Evolutionary conservation across 2,113 vertebrate genomes (phyloP), one percentile per base, ranked within the genome.

Genomic region (Acanthochromis polyacanthus): DNA sequence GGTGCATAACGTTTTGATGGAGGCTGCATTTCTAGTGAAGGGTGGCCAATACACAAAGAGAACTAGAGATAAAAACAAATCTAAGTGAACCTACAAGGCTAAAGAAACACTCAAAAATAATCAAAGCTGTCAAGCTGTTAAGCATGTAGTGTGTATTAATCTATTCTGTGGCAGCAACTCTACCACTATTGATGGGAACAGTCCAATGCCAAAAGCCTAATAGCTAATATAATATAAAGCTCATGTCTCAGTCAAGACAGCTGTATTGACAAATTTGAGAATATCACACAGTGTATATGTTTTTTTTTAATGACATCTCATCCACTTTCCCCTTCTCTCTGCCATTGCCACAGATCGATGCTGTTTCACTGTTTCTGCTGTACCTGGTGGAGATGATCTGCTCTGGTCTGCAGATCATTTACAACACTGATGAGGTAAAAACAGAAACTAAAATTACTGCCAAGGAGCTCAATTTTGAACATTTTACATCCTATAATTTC

Each of bases 341-440:
- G 80, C 79, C 65, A 8, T 36, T 65, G 4, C 72, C 92, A 56
- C 80, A 98, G 98, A 99, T 99, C 85, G 98, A 98, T 88, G 95
- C 97, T 0, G 88, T 99, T 14, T 99, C 96, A 0, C 95, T 99
- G 20, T 99, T 96, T 89, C 96, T 99, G 36, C 95, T 99, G 20
- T 99, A 99, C 86, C 93, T 99, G 94, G 98, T 99, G 85, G 98
- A 99, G 93, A 99, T 99, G 98, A 99, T 99, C 88, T 97, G 97
- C 86, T 99, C 97, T 0, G 98, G 97, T 40, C 95, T 99, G 63
- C 98, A 99, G 94, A 98, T 99, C 87, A 96, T 99, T 94, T 99
- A 98, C 94, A 99, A 99, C 91, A 99, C 97, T 0, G 98, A 99
- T 77, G 98, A 99, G 97, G 98, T 99, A 97, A 72, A 81, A 69